Evolutionary conservation across 2,797 vertebrate genomes (phyloP).

Genomic region (Sylvilagus floridanus): DNA sequence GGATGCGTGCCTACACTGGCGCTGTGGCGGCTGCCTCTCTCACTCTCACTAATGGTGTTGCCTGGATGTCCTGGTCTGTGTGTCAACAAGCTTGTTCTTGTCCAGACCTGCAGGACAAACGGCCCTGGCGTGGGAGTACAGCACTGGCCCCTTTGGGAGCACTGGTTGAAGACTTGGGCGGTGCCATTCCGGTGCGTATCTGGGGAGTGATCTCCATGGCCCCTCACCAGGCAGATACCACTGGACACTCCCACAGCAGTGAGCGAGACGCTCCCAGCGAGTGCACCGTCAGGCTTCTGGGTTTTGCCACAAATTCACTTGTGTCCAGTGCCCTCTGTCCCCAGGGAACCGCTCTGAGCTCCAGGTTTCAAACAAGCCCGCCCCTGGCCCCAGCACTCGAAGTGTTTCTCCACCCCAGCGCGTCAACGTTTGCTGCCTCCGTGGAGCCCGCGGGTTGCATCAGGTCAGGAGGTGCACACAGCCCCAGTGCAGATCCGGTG

Average conservation of each 20-base stretch:
- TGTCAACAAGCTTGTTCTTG: neutral
- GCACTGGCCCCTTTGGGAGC: too few relatives aligned
- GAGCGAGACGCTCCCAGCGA: neutral
- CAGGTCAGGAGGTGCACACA: neutral
- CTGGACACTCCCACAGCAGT: too few relatives aligned
- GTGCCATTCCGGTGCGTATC: too few relatives aligned
- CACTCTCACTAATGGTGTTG: neutral
- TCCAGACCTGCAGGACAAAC: neutral
- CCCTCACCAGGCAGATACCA: neutral
- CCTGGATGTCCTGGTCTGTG: neutral
- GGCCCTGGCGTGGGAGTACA: neutral
- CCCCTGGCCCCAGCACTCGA: neutral
- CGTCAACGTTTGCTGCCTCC: neutral
- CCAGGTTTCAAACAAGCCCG: neutral
- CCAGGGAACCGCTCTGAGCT: neutral
- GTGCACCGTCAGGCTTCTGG: neutral
- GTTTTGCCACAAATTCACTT: neutral
- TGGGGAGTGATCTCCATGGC: neutral
- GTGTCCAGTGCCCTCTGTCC: neutral
- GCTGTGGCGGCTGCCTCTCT: neutral
- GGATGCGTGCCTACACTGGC: too few relatives aligned
- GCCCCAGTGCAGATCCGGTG: rapidly evolving
- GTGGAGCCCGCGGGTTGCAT: neutral
- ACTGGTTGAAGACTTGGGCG: too few relatives aligned
- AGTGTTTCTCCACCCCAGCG: neutral